phyloP scores from a whole-genome alignment of 2,797 vertebrate genomes.

The Vireo griseus region DNA sequence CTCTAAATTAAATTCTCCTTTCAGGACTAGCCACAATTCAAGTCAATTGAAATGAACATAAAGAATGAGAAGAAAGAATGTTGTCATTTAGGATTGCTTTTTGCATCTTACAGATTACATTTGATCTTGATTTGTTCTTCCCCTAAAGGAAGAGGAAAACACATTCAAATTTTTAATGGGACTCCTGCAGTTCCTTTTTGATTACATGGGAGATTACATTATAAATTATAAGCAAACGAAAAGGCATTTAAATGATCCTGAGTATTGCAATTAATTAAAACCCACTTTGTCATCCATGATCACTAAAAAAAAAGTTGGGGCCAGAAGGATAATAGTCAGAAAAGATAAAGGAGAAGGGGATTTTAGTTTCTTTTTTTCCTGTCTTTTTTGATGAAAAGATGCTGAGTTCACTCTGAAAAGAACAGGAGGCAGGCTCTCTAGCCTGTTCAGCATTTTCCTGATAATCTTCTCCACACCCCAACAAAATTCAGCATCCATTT shows the following conservation, averaged over 20 bases:
- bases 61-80: not conserved
- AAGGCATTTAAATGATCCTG: not conserved
- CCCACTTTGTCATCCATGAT: not conserved
- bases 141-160: not conserved
- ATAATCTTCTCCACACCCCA: not conserved
- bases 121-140: not conserved
- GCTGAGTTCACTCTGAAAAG: not conserved
- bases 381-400: not conserved
- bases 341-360: not conserved
- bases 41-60: not conserved
- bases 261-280: not conserved
- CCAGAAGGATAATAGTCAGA: not conserved
- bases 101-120: not conserved
- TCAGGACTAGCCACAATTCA: not conserved
- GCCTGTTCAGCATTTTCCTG: not conserved
- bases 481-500: not conserved
- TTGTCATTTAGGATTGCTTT: not conserved
- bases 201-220: not conserved
- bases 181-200: not conserved
- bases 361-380: not conserved
- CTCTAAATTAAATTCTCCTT: not conserved
- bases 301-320: not conserved
- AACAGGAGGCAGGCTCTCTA: not conserved
- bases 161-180: not conserved
- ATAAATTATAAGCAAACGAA: not conserved